phyloP scores from a whole-genome alignment of 2,888 invertebrate genomes.

The Osmoderma eremita region DNA sequence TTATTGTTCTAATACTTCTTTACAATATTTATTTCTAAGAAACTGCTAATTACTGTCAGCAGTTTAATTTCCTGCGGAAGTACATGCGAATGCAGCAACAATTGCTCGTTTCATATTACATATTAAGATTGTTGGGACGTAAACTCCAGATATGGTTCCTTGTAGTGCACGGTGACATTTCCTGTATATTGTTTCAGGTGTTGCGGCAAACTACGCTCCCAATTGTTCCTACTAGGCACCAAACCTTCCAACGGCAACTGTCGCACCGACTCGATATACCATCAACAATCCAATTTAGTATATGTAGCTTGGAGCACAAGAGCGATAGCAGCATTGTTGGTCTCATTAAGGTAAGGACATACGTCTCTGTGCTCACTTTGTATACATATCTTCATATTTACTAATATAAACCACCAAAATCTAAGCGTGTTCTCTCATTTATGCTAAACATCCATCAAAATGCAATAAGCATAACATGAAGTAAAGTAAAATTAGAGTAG shows the following conservation, averaged over 20 bases:
- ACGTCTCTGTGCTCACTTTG: not conserved
- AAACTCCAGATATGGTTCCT: too few species aligned
- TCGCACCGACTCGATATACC: constrained; percentile 82
- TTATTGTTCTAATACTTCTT: too few species aligned
- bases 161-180: constrained; percentile 4
- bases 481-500: too few species aligned
- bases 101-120: too few species aligned
- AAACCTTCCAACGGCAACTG: constrained; percentile 83
- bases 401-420: not conserved
- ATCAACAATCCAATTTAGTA: constrained; percentile 79
- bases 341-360: constrained; percentile 72
- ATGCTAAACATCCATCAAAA: not conserved
- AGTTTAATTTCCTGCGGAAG: too few species aligned
- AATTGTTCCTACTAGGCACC: constrained; percentile 83
- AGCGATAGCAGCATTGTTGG: constrained; percentile 79
- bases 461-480: not conserved
- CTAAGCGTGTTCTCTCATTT: not conserved
- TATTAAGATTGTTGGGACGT: too few species aligned
- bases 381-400: too few species aligned
- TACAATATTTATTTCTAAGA: too few species aligned
- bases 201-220: constrained; percentile 84
- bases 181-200: constrained; percentile 65
- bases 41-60: too few species aligned
- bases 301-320: constrained; percentile 76
- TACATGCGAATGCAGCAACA: too few species aligned